These are phyloP conservation scores for Colletes latitarsis DNA, from an alignment of 1,140 invertebrate genomes.

Conservation along the genomic window DNA sequence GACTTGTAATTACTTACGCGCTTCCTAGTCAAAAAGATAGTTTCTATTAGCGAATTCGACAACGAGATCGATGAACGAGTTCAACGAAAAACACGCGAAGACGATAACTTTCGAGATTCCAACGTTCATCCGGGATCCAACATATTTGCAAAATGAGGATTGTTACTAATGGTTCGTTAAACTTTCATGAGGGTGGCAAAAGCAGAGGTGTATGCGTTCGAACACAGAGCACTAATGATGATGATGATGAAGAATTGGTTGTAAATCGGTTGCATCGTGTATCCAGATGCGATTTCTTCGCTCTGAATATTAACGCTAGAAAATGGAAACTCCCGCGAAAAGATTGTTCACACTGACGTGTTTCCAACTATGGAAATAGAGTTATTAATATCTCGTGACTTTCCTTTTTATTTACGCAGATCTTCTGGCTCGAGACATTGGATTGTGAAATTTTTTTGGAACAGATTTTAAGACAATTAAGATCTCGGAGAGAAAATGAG, in stretches of 20 bases:
- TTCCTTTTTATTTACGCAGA: background rate
- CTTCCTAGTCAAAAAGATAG: too few relatives aligned
- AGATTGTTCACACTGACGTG: background rate
- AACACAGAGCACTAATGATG: conserved; percentile 7
- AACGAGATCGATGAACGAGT: too few relatives aligned
- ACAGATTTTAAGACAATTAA: too few relatives aligned
- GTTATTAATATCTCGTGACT: background rate
- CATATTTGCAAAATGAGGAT: conserved; percentile 9
- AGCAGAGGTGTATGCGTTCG: background rate
- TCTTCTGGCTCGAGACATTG: background rate
- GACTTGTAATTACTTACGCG: too few relatives aligned
- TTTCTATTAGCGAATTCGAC: too few relatives aligned
- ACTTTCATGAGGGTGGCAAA: conserved; percentile 23
- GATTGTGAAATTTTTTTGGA: too few relatives aligned
- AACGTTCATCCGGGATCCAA: conserved; percentile 1
- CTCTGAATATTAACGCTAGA: background rate
- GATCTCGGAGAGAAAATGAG: too few relatives aligned
- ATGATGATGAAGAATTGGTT: conserved; percentile 39
- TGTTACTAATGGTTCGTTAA: conserved; percentile 28
- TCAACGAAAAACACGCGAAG: background rate
- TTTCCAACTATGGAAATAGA: too few relatives aligned
- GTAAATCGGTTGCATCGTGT: conserved; percentile 16
- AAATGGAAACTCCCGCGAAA: background rate
- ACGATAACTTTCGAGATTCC: background rate
- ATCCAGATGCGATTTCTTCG: conserved; percentile 9